These are phyloP conservation scores for Drosophila diplacantha DNA, from an alignment of 2,888 invertebrate genomes.

Conservation along the genomic window DNA sequence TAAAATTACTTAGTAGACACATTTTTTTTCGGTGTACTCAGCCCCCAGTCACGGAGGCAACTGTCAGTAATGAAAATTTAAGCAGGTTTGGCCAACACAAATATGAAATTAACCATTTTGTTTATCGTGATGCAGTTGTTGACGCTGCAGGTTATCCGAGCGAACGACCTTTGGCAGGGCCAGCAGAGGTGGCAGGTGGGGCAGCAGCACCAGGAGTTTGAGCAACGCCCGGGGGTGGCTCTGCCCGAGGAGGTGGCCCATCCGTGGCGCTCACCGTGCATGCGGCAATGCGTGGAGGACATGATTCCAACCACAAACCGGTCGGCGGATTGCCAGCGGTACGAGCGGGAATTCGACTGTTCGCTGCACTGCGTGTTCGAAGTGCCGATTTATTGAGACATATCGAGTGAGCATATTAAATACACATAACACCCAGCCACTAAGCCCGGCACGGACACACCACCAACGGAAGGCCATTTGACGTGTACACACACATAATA, in stretches of 20 bases:
- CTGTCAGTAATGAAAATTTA: conserved; percentile 57
- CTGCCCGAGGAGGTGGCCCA: not conserved
- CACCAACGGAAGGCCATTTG: conserved; percentile 8
- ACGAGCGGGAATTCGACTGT: conserved; percentile 8
- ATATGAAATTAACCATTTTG: conserved; percentile 59
- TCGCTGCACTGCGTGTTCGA: conserved; percentile 9
- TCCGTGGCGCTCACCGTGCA: not conserved
- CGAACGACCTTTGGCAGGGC: conserved; percentile 12
- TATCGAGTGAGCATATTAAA: conserved; percentile 8
- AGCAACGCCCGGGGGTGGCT: not conserved
- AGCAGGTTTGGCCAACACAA: conserved; percentile 40
- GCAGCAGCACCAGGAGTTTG: not conserved
- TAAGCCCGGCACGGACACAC: not conserved
- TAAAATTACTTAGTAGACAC: not conserved
- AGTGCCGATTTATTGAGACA: not conserved
- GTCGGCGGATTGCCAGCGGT: conserved; percentile 6
- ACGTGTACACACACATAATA: conserved; percentile 33
- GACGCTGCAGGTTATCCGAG: conserved; percentile 12
- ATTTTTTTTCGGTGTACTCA: not conserved
- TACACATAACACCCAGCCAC: conserved; percentile 9
- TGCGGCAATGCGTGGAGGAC: conserved; percentile 3
- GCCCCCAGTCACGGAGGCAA: conserved; percentile 28
- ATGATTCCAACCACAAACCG: not conserved
- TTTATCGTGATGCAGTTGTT: conserved; percentile 40
- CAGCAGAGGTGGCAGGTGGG: not conserved